A percentile compares a stretch with the other conserved stretches of the same genome.
Evolutionary conservation across 2,888 invertebrate genomes (phyloP).

Genomic region (Merodon equestris): DNA sequence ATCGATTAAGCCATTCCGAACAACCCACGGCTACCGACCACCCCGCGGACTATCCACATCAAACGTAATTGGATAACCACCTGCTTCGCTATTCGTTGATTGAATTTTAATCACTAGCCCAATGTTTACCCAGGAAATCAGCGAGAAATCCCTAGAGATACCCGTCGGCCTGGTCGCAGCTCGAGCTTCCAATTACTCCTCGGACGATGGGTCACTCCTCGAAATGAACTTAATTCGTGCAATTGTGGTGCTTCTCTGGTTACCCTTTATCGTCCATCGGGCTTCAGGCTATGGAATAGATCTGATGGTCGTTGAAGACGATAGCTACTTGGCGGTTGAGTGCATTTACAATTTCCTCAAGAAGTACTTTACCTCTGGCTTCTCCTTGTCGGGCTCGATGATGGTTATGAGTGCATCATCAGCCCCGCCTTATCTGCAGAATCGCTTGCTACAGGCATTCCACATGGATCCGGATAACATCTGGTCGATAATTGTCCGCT

Average conservation of each 20-base stretch:
- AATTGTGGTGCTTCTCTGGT: neutral
- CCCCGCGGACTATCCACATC: neutral
- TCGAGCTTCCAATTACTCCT: neutral
- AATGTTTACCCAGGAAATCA: constrained; percentile 15
- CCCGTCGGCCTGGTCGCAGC: neutral
- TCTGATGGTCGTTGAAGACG: constrained; percentile 69
- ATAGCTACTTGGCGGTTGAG: constrained; percentile 68
- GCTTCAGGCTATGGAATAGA: constrained; percentile 70
- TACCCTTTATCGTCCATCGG: neutral
- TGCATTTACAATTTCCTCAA: constrained; percentile 72
- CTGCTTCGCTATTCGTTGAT: constrained; percentile 15
- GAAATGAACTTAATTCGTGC: constrained; percentile 15
- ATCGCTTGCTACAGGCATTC: constrained; percentile 70
- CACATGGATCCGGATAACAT: constrained; percentile 61
- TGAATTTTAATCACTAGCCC: constrained; percentile 41
- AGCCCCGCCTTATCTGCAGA: constrained; percentile 67
- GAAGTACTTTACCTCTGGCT: constrained; percentile 74
- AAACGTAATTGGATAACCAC: constrained; percentile 39
- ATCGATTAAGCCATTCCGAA: constrained; percentile 12
- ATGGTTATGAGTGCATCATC: constrained; percentile 71
- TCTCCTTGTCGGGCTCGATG: constrained; percentile 73
- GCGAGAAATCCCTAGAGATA: constrained; percentile 30
- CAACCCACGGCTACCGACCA: neutral
- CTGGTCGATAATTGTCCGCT: constrained; percentile 72
- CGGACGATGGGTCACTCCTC: neutral